Evolutionary conservation across 1,140 invertebrate genomes (phyloP).

Genomic region (Diplogasteroides magnus): DNA sequence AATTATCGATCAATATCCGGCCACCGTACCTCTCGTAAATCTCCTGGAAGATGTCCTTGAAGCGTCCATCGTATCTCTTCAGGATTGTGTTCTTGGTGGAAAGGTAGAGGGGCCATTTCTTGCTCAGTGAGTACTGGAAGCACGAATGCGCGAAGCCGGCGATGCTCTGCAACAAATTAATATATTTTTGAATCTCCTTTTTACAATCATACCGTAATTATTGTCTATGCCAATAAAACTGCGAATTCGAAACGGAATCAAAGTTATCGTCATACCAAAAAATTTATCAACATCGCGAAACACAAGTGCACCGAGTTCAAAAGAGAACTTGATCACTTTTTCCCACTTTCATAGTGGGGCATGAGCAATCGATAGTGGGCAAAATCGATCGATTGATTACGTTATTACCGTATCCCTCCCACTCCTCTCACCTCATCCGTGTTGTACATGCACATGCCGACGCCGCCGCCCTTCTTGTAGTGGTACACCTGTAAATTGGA

Average conservation of each 20-base stretch:
- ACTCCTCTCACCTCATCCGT: constrained; percentile 75
- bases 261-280: too few relatives aligned
- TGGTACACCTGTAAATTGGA: constrained; percentile 62
- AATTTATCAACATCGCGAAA: too few relatives aligned
- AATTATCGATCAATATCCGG: too few relatives aligned
- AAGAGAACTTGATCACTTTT: too few relatives aligned
- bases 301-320: too few relatives aligned
- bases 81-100: constrained; percentile 97
- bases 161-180: constrained; percentile 37
- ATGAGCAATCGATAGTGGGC: too few relatives aligned
- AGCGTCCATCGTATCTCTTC: constrained; percentile 94
- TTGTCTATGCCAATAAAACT: too few relatives aligned
- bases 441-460: constrained; percentile 92
- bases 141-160: constrained; percentile 54
- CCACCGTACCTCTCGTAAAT: constrained; percentile 84
- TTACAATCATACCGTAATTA: not conserved
- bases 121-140: constrained; percentile 51
- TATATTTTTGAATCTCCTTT: constrained; percentile 1
- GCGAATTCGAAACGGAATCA: too few relatives aligned
- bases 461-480: constrained; percentile 74
- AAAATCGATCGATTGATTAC: too few relatives aligned
- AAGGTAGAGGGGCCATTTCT: constrained; percentile 77
- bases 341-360: too few relatives aligned
- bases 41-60: constrained; percentile 98
- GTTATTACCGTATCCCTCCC: too few relatives aligned